phyloP scores from a whole-genome alignment of 2,888 invertebrate species.

The Stenchaetothrips biformis region DNA sequence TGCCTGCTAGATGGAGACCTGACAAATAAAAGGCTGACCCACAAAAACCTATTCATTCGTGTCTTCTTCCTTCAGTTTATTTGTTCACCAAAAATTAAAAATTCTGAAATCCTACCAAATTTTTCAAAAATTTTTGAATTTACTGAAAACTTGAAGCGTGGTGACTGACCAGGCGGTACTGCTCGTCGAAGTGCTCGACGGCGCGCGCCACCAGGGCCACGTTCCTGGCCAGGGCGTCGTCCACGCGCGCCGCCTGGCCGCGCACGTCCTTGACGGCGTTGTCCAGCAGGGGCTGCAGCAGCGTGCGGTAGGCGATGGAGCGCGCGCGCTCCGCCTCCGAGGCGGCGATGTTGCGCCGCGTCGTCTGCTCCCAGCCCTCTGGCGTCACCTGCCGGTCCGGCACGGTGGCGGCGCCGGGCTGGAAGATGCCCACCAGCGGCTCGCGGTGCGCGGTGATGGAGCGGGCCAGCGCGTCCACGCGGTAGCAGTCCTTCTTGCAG shows the following conservation, averaged over 20 bases:
- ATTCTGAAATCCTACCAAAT: too few relatives aligned
- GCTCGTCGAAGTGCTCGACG: conserved; percentile 20
- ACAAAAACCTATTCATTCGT: too few relatives aligned
- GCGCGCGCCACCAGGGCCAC: conserved; percentile 5
- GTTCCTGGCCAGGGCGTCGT: conserved; percentile 19
- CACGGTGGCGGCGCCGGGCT: background rate
- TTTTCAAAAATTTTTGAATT: too few relatives aligned
- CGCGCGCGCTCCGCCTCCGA: background rate
- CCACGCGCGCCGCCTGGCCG: background rate
- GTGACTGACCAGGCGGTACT: background rate
- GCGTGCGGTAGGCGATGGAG: conserved; percentile 12
- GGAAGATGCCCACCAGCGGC: conserved; percentile 1
- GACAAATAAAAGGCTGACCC: too few relatives aligned
- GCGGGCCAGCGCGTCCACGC: conserved; percentile 12
- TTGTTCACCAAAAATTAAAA: too few relatives aligned
- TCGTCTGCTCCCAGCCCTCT: background rate
- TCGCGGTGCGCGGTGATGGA: conserved; percentile 5
- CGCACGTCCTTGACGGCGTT: background rate
- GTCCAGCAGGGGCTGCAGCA: conserved; percentile 18
- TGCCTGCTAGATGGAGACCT: too few relatives aligned
- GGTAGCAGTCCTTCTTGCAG: conserved; percentile 20
- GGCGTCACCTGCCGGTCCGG: background rate
- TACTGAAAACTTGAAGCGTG: too few relatives aligned
- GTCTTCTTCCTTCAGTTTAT: too few relatives aligned
- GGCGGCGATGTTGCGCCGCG: conserved; percentile 9